phyloP scores from a whole-genome alignment of 2,797 vertebrate genomes.

The Gymnothorax reevesii region DNA sequence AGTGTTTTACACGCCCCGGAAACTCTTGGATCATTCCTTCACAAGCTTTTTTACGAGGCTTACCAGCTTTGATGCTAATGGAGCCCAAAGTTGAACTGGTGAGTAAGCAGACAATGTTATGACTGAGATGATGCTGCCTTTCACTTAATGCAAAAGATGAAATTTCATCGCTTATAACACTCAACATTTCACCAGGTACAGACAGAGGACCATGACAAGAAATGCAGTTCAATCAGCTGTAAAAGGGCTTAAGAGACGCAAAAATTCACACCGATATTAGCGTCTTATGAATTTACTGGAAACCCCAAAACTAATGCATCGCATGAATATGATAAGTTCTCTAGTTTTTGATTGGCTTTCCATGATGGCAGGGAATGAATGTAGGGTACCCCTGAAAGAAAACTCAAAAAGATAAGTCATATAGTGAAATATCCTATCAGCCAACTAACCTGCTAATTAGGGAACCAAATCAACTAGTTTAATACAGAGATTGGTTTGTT shows the following conservation, averaged over 20 bases:
- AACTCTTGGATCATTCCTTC: neutral
- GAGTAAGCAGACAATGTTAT: neutral
- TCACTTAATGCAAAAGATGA: neutral
- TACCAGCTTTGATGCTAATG: neutral
- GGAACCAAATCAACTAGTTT: neutral
- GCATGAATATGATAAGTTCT: neutral
- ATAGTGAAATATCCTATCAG: neutral
- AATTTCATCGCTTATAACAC: neutral
- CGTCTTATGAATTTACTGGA: neutral
- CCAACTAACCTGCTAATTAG: neutral
- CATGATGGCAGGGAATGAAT: neutral
- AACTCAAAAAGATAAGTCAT: neutral
- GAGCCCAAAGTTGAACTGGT: neutral
- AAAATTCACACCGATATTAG: neutral
- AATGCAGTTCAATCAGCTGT: neutral
- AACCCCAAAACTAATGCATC: neutral
- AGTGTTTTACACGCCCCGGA: neutral
- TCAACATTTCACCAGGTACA: neutral
- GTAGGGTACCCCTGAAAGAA: neutral
- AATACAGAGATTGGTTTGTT: neutral
- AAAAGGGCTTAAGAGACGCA: neutral
- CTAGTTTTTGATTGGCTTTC: neutral
- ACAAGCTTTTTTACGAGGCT: neutral
- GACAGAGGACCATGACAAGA: neutral
- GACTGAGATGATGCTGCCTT: neutral